These are phyloP conservation scores for Apeltes quadracus DNA, from an alignment of 2,113 vertebrate genomes.

Conservation along the genomic window DNA sequence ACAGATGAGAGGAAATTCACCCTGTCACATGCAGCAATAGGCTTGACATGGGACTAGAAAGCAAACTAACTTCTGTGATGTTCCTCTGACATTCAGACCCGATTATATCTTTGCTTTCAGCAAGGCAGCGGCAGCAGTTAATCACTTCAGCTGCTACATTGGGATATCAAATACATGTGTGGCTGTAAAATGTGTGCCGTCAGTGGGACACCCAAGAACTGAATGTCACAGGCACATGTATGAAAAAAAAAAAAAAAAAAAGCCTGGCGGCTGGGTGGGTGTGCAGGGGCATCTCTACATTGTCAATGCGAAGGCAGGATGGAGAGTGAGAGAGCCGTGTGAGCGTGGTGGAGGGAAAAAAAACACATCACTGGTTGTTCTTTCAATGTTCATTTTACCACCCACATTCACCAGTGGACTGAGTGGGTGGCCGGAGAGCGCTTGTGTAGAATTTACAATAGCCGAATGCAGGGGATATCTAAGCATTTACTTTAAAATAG, in stretches of 20 bases:
- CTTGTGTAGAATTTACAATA: constrained; percentile 48
- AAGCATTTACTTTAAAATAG: constrained; percentile 1
- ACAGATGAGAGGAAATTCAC: constrained; percentile 26
- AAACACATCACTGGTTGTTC: constrained; percentile 30
- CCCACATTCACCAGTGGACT: constrained; percentile 36
- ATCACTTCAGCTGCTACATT: background rate
- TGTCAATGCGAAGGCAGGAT: constrained; percentile 20
- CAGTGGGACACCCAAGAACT: constrained; percentile 10
- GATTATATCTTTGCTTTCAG: constrained; percentile 3
- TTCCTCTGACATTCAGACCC: constrained; percentile 17
- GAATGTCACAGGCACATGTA: constrained; percentile 16
- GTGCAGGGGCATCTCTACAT: constrained; percentile 22
- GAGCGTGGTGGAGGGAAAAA: constrained; percentile 16
- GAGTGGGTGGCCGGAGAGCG: constrained; percentile 60
- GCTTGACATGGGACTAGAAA: constrained; percentile 8
- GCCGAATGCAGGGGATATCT: constrained; percentile 32
- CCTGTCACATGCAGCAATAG: constrained; percentile 22
- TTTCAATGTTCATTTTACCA: constrained; percentile 47
- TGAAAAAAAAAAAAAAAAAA: background rate
- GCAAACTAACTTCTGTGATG: constrained; percentile 25
- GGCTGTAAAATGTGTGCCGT: constrained; percentile 20
- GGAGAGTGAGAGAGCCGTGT: constrained; percentile 29
- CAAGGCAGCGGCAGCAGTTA: background rate
- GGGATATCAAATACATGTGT: constrained; percentile 1
- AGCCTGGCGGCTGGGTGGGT: constrained; percentile 20